Evolutionary conservation across 1,140 invertebrate genomes (phyloP).

Genomic region (Thalassaphorura encarpata): DNA sequence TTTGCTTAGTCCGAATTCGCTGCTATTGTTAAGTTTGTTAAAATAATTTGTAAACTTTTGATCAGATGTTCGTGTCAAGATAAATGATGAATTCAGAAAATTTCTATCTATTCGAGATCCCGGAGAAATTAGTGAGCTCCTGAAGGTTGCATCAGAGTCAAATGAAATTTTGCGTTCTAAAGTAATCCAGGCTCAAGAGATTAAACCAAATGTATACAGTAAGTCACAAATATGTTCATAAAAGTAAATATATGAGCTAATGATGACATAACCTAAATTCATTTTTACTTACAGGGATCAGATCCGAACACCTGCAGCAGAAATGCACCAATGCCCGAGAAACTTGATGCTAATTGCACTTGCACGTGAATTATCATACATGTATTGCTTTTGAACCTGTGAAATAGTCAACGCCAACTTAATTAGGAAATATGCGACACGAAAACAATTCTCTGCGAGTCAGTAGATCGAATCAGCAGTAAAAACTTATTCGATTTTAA

Average conservation of each 20-base stretch:
- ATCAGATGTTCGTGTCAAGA: slow-evolving; percentile 20
- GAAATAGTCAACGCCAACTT: no score
- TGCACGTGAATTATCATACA: no score
- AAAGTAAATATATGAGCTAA: not conserved
- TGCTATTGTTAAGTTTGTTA: not conserved
- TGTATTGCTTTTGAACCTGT: no score
- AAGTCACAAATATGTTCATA: slow-evolving; percentile 2
- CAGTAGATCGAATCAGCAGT: no score
- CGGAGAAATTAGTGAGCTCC: slow-evolving; percentile 15
- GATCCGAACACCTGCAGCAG: slow-evolving; percentile 18
- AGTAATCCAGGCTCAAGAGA: slow-evolving; percentile 26
- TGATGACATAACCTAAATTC: not conserved
- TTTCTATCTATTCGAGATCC: slow-evolving; percentile 11
- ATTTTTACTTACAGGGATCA: slow-evolving; percentile 12
- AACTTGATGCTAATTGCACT: slow-evolving; percentile 25
- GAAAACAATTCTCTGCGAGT: no score
- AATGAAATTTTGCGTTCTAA: slow-evolving; percentile 25
- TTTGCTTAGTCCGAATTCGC: no score
- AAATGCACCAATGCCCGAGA: slow-evolving; percentile 22
- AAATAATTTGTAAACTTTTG: not conserved
- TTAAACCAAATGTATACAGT: slow-evolving; percentile 23
- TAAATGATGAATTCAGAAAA: slow-evolving; percentile 27
- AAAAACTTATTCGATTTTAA: no score
- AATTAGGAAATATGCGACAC: no score
- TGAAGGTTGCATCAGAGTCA: slow-evolving; percentile 26